Evolutionary conservation across 2,113 vertebrate species (phyloP), one percentile per base, ranked within the genome.

Genomic region (Antigone vipio): DNA sequence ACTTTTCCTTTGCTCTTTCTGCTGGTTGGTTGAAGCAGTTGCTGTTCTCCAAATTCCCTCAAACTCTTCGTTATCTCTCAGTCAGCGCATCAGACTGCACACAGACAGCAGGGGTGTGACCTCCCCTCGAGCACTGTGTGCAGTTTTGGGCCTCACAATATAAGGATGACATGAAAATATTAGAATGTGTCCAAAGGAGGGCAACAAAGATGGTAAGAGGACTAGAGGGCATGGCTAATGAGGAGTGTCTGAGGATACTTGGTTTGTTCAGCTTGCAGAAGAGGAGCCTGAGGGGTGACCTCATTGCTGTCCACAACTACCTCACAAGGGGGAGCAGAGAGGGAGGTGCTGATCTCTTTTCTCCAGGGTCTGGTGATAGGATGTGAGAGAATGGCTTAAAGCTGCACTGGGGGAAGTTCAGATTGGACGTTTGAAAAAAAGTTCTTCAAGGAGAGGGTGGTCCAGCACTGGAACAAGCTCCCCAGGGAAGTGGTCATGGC

Each of bases 301-400:
- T 71, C 26, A 15, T 8, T 27, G 42, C 32, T 44, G 12, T 21
- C 69, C 56, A 34, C 15, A 32, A 6, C 22, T 18, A 22, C 27
- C 17, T 14, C 2, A 24, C 5, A 5, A 44, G 7, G 18, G 15
- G n/a, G 5, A 49, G 20, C 5, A 1, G 56, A 32, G 42, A 75
- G 10, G 18, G 35, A 71, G 9, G 29, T 64, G 56, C 32, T 40
- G 35, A 56, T 24, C 14, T 72, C 47, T 24, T 30, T 29, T 35
- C 15, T 38, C 27, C n/a, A 17, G 40, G 9, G n/a, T 20, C 49
- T 32, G 27, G 23, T 29, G 47, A 24, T 5, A 63, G 30, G 23
- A 40, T 2, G 0, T 0, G 2, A 50, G 32, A 22, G 26, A 64
- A 71, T 0, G 0, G 27, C 47, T 63, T 50, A n/a, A 29, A 76